Evolutionary conservation across 2,113 vertebrate genomes (phyloP), one percentile per base, ranked within the genome.

Genomic region (Paracyprichromis sp.): DNA sequence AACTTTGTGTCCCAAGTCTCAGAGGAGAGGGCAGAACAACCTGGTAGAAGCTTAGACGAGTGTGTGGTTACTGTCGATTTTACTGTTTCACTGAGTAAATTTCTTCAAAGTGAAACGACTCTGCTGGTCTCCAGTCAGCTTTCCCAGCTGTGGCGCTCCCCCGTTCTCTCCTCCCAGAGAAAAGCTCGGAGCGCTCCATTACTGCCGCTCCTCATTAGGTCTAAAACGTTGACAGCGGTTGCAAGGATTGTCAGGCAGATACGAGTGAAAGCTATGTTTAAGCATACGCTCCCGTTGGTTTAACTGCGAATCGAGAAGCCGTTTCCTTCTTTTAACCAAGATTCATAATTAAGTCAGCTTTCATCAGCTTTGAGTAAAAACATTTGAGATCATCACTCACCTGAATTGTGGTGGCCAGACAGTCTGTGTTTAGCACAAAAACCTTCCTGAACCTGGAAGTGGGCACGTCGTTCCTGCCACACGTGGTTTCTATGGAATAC

Each of bases 211-310:
- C 85, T 93, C 89, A 94, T 94, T 94, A 90, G 82, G 86, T 53
- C 59, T 85, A 59, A 86, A 92, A 83, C 83, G 83, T 52, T 85
- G 91, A 87, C 53, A 38, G 59, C 24, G 36, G 84, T 89, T 93
- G 78, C 52, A 16, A 78, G 83, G 88, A 84, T 86, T 91, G 91
- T 88, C 94, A 92, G 93, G 29, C 21, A 11, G 91, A 86, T 93
- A 85, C 66, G 90, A 93, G 87, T 73, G 83, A 93, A 92, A 94
- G n/a, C 78, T 88, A 90, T 87, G 86, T 92, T 94, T 88, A 92
- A 94, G 90, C 85, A 84, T 69, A 87, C 57, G 13, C 82, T 89
- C 56, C 36, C 57, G 54, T 85, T 83, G 83, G 82, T 91, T 78
- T 83, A 78, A 89, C 79, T 85, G 69, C 9, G 43, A 82, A 73